Evolutionary conservation across 2,888 invertebrate species (phyloP).

Genomic region (Macrostomum cliftonense): DNA sequence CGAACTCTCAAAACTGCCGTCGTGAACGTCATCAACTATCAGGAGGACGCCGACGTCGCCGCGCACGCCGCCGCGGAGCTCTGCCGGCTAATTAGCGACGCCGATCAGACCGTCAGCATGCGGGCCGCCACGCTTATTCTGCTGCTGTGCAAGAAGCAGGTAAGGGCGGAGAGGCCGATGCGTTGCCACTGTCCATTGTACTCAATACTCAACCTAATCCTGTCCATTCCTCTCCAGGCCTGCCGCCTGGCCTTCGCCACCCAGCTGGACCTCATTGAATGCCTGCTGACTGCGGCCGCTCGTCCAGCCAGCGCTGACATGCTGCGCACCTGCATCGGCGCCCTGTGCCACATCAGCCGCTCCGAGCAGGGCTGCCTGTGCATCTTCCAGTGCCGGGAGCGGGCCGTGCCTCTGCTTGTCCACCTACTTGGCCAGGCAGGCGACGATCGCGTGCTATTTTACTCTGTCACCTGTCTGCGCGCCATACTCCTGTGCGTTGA

Average conservation of each 20-base stretch:
- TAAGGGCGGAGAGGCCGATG: too few species aligned
- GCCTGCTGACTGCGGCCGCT: background rate
- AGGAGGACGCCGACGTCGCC: slow-evolving; percentile 88
- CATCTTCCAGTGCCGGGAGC: background rate
- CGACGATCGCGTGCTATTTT: background rate
- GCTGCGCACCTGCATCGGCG: background rate
- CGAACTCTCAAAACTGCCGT: slow-evolving; percentile 90
- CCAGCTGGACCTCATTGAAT: background rate
- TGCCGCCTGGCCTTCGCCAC: slow-evolving; percentile 1
- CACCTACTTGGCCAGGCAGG: background rate
- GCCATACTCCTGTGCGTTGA: background rate
- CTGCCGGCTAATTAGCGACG: slow-evolving; percentile 71
- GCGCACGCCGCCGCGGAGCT: slow-evolving; percentile 56
- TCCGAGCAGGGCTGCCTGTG: background rate
- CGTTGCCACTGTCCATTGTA: too few species aligned
- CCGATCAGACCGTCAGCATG: slow-evolving; percentile 9
- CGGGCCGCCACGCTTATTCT: background rate
- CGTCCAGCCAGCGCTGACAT: background rate
- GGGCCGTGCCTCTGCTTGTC: background rate
- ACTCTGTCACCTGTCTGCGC: background rate
- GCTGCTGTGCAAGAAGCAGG: background rate
- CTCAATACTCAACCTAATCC: too few species aligned
- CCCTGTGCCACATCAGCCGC: background rate
- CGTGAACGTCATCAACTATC: slow-evolving; percentile 90
- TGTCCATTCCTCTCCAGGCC: too few species aligned